Evolutionary conservation across 2,113 vertebrate genomes (phyloP), one percentile per base, ranked within the genome.

Genomic region (Pleuronectes platessa): DNA sequence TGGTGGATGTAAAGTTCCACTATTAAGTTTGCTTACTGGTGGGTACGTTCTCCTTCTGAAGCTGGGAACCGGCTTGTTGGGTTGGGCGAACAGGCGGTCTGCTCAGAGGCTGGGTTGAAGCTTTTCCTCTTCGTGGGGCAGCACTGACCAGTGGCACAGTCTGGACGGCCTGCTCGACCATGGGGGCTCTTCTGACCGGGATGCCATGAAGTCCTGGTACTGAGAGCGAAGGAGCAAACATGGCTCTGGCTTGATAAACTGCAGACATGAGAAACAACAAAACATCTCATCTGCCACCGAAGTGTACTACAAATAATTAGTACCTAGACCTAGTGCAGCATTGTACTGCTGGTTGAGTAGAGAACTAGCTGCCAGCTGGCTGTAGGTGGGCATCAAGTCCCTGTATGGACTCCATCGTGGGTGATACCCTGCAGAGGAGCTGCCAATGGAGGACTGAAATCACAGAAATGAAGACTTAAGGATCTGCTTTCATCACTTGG

Each of bases 81-180:
- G 51, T 1, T 31, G 91, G 89, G 0, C 88, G 76, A 0, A 74
- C 11, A 2, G 78, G 68, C 40, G 87, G 94, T 82, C 93, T 94
- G 76, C 71, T 70, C 55, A 82, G 93, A 7, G 85, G 88, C 66
- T 81, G 91, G 20, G 69, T 55, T 2, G 72, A 59, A 18, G 67
- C 6, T 0, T 90, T 93, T 3, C 91, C 92, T 8, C 88, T 94
- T 78, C 93, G 96, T 17, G 93, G 92, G 2, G 82, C 92, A 72
- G 94, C 47, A 77, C 86, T 91, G 55, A 94, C 95, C 2, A 92
- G 79, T 0, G 98, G 96, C 17, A 96, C 93, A 0, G 98, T 99
- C 94, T 99, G 98, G 2, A 99, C 98, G 23, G 97, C 97, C 89
- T 99, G 98, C 75, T 99, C 98, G 0, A 99, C 97, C 97, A 97